phyloP scores from a whole-genome alignment of 2,797 vertebrate genomes.

The Hybognathus amarus region DNA sequence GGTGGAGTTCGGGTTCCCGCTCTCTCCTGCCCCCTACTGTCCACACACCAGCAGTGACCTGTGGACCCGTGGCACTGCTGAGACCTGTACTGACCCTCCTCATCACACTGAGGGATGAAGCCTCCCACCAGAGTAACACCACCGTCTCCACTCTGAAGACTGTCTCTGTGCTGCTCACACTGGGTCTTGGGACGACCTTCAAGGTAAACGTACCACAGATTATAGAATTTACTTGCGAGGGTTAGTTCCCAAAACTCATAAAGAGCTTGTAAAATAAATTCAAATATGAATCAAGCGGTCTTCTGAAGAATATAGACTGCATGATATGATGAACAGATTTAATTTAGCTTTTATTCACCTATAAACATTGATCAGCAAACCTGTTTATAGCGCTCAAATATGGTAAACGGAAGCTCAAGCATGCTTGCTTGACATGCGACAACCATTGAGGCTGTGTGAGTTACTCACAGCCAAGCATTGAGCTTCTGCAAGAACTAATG shows the following conservation, averaged over 20 bases:
- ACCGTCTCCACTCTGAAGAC: conserved; percentile 59
- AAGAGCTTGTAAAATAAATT: no score
- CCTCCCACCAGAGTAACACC: conserved; percentile 53
- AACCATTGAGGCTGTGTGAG: not conserved
- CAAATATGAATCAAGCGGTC: no score
- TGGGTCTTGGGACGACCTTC: conserved; percentile 64
- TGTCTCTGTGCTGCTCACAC: conserved; percentile 78
- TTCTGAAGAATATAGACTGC: no score
- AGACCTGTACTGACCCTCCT: conserved; percentile 78
- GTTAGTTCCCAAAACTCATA: not conserved
- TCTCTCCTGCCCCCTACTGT: conserved; percentile 77
- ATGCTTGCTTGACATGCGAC: no score
- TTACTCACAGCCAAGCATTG: not conserved
- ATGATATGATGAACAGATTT: no score
- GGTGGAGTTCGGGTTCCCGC: conserved; percentile 77
- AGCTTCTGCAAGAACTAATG: not conserved
- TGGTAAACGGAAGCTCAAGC: no score
- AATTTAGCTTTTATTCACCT: no score
- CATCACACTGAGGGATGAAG: conserved; percentile 77
- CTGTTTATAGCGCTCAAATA: not conserved
- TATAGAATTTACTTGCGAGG: conserved; percentile 5
- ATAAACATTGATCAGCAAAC: no score
- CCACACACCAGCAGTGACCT: conserved; percentile 90
- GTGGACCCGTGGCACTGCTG: conserved; percentile 83
- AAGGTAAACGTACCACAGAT: conserved; percentile 49